Evolutionary conservation across 2,113 vertebrate genomes (phyloP), one percentile per base, ranked within the genome.

Genomic region (Tachuris rubrigastra): DNA sequence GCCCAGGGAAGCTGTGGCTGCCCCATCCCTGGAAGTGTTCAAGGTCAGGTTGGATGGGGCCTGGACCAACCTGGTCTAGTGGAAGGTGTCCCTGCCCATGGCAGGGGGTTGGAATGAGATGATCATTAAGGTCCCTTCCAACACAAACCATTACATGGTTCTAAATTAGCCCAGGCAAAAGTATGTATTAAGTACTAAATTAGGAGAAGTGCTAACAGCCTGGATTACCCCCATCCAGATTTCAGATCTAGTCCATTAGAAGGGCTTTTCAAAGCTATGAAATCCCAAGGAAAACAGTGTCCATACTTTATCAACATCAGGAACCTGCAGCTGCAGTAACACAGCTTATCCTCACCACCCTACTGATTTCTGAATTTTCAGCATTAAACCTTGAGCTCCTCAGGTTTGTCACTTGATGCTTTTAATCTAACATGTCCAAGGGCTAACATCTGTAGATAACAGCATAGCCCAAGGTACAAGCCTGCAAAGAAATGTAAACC

Each of bases 361-460:
- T n/a, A 35, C 33, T 41, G 55, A 95, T 46, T 41, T 35, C 86
- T 63, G 23, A 81, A 59, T 65, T 56, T 78, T 15, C 68, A 87
- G 47, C 44, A 86, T 37, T 52, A 60, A 62, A 68, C 74, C 66
- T 59, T 30, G 9, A 85, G 49, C n/a, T 87, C 24, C 62, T 78
- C 52, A 30, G 15, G 33, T 53, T 78, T 68, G 78, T 35, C 87
- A 59, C 35, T 75, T 60, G 58, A 41, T 83, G 53, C 30, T 88
- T 92, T 87, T 73, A 39, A 92, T 66, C 58, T 49, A 79, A 83
- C 37, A n/a, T 71, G 33, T 91, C 91, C 85, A 85, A 94, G 53
- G 82, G 87, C 85, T 88, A 82, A 88, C 78, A 83, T 66, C 71
- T 91, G 85, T 35, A 91, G 85, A 90, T 46, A 90, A 90, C 28